Percentiles rank a stretch among this genome's conserved stretches.
Conservation (phyloP, 2,888 invertebrate species). For the Parochlus steinenii region DNA sequence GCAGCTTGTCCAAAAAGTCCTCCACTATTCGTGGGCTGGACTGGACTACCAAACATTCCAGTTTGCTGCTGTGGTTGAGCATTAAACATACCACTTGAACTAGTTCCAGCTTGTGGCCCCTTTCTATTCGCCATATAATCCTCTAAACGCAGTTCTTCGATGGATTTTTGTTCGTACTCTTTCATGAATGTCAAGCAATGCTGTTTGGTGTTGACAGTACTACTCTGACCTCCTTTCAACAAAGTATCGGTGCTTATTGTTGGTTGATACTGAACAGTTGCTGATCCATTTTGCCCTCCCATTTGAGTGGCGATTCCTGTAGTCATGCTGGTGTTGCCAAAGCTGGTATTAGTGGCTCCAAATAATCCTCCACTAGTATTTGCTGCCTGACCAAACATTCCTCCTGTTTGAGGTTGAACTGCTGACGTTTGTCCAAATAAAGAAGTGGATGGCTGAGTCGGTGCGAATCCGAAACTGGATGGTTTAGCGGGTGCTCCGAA, state of each 20-base stretch:
- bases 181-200: constrained; percentile 98
- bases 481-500: constrained; percentile 41
- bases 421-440: constrained; percentile 35
- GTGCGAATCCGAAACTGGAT: constrained; percentile 24
- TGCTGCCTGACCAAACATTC: constrained; percentile 45
- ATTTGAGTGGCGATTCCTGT: constrained; percentile 17
- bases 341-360: constrained; percentile 24
- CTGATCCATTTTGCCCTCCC: constrained; percentile 45
- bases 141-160: constrained; percentile 87
- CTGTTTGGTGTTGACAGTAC: constrained; percentile 80
- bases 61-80: constrained; percentile 27
- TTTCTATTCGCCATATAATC: constrained; percentile 86
- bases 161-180: constrained; percentile 85
- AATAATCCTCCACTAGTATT: constrained; percentile 33
- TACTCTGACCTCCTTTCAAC: constrained; percentile 70
- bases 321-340: constrained; percentile 20
- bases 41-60: constrained; percentile 30
- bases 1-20: constrained; percentile 37
- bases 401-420: constrained; percentile 30
- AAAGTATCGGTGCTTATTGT: constrained; percentile 81
- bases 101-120: constrained; percentile 38
- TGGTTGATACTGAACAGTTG: constrained; percentile 65
- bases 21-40: constrained; percentile 21
- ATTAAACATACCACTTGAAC: constrained; percentile 35
- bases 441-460: constrained; percentile 27